phyloP scores from a whole-genome alignment of 1,140 invertebrate genomes.

The Hypothenemus hampei region DNA sequence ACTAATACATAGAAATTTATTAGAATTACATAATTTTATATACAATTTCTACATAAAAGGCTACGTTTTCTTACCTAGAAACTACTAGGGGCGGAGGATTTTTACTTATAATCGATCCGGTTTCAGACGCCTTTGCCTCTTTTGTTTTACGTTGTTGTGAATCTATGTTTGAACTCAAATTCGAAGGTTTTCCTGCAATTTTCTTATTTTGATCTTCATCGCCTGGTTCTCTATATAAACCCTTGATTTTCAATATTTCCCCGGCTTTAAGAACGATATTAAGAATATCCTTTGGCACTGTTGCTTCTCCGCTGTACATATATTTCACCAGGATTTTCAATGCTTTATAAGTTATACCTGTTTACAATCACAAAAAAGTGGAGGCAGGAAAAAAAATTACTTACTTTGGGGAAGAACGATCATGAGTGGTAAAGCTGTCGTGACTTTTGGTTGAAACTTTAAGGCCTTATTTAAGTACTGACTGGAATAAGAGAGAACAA shows the following conservation, averaged over 20 bases:
- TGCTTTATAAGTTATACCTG: slow-evolving; percentile 66
- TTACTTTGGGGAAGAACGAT: slow-evolving; percentile 68
- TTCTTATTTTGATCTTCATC: slow-evolving; percentile 10
- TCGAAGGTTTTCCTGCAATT: neutral
- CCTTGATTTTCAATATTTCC: slow-evolving; percentile 70
- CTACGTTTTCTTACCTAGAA: slow-evolving; percentile 9
- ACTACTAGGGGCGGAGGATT: slow-evolving; percentile 18
- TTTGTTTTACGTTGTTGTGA: too few species aligned
- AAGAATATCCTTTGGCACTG: slow-evolving; percentile 75
- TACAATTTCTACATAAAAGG: neutral
- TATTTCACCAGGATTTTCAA: slow-evolving; percentile 76
- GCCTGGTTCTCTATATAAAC: slow-evolving; percentile 53
- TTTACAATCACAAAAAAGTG: neutral
- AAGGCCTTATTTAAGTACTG: slow-evolving; percentile 51
- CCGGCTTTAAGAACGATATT: slow-evolving; percentile 73
- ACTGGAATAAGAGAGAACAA: slow-evolving; percentile 77
- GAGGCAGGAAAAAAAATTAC: neutral
- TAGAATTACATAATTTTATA: too few species aligned
- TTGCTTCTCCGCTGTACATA: slow-evolving; percentile 79
- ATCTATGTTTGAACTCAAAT: too few species aligned
- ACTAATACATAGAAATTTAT: too few species aligned
- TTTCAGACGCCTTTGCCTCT: slow-evolving; percentile 4
- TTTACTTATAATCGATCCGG: neutral
- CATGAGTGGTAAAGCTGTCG: slow-evolving; percentile 56
- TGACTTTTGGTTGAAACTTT: slow-evolving; percentile 52